Conservation (phyloP, 2,888 invertebrate genomes). For the Acronicta alni region DNA sequence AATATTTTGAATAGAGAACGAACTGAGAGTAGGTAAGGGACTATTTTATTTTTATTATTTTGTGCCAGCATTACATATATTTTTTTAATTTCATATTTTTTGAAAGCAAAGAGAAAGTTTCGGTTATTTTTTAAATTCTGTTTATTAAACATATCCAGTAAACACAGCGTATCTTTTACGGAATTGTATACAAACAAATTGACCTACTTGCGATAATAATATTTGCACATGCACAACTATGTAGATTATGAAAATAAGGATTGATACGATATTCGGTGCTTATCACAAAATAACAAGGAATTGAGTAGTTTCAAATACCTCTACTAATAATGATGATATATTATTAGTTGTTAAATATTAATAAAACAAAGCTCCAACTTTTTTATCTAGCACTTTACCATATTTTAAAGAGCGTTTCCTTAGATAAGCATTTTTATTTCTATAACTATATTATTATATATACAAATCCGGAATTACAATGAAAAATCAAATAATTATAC, state of each 20-base stretch:
- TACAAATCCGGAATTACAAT: too few relatives aligned
- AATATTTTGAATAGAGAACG: conserved; percentile 40
- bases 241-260: background rate
- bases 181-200: conserved; percentile 28
- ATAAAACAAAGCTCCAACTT: too few relatives aligned
- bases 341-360: too few relatives aligned
- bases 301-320: background rate
- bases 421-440: too few relatives aligned
- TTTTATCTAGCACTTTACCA: too few relatives aligned
- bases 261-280: background rate
- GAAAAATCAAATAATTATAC: too few relatives aligned
- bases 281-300: background rate
- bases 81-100: background rate
- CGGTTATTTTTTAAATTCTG: too few relatives aligned
- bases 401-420: too few relatives aligned
- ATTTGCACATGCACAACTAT: conserved; percentile 10
- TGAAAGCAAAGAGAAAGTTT: background rate
- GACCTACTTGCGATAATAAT: conserved; percentile 21
- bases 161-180: background rate
- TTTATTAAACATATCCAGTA: too few relatives aligned
- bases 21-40: conserved; percentile 43
- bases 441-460: too few relatives aligned
- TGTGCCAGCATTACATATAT: background rate
- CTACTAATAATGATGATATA: too few relatives aligned
- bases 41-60: conserved; percentile 5